Evolutionary conservation across 2,113 vertebrate genomes (phyloP).

Genomic region (Bostrychus sinensis): DNA sequence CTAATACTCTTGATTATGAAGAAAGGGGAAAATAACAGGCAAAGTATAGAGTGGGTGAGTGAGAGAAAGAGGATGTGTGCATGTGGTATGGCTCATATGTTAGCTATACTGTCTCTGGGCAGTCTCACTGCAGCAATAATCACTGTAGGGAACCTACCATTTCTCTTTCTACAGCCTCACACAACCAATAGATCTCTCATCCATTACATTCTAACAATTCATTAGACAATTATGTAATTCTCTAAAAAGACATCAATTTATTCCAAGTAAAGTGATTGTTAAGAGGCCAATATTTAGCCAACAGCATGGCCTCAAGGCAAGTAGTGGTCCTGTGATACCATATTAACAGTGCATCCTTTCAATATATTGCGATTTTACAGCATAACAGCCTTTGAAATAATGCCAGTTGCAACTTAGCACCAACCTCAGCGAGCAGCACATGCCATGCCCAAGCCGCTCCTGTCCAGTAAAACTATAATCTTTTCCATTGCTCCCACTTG

Average conservation of each 20-base stretch:
- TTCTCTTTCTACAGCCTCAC: constrained; percentile 64
- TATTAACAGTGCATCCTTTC: constrained; percentile 62
- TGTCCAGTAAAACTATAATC: constrained; percentile 74
- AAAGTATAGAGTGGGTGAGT: constrained; percentile 20
- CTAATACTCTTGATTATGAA: constrained; percentile 37
- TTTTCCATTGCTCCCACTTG: constrained; percentile 57
- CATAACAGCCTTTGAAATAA: constrained; percentile 67
- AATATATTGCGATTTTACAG: constrained; percentile 65
- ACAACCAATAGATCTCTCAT: constrained; percentile 68
- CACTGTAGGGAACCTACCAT: constrained; percentile 70
- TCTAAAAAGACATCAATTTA: constrained; percentile 34
- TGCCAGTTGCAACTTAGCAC: constrained; percentile 71
- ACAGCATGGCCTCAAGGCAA: constrained; percentile 19
- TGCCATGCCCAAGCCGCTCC: constrained; percentile 49
- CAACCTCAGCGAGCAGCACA: constrained; percentile 55
- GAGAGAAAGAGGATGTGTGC: constrained; percentile 28
- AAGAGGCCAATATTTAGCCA: constrained; percentile 5
- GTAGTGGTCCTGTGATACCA: constrained; percentile 39
- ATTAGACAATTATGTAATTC: constrained; percentile 46
- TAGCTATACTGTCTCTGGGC: constrained; percentile 79
- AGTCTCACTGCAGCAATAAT: constrained; percentile 78
- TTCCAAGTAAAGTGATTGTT: constrained; percentile 30
- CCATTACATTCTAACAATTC: constrained; percentile 53
- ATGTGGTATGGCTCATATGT: constrained; percentile 67
- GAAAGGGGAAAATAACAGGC: constrained; percentile 30